These are phyloP conservation scores for Drosophila navojoa DNA, from an alignment of 1,140 invertebrate genomes.

Conservation along the genomic window DNA sequence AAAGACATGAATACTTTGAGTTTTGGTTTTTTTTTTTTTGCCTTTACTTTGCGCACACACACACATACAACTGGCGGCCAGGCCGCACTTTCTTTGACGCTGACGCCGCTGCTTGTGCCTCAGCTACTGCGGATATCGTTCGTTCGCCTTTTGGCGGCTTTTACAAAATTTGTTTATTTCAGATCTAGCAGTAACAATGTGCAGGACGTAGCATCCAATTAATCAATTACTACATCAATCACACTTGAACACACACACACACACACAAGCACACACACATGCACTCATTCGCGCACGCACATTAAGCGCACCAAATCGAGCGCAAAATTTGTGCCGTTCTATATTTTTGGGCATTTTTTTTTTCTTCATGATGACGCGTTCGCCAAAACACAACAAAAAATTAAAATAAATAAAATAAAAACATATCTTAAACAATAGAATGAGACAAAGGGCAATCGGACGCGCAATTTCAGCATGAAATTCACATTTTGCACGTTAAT, in stretches of 20 bases:
- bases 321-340: conserved; percentile 35
- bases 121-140: conserved; percentile 19
- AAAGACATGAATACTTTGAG: conserved; percentile 51
- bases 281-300: conserved; percentile 3
- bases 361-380: conserved; percentile 32
- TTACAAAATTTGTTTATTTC: conserved; percentile 59
- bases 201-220: conserved; percentile 22
- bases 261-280: conserved; percentile 3
- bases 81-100: conserved; percentile 65
- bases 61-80: conserved; percentile 25
- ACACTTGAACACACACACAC: conserved; percentile 5
- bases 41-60: conserved; percentile 49
- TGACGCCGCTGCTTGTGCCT: conserved; percentile 18
- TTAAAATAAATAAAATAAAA: conserved; percentile 4
- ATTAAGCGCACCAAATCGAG: conserved; percentile 20
- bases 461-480: conserved; percentile 13
- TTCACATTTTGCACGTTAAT: conserved; percentile 26
- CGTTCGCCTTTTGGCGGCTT: conserved; percentile 69
- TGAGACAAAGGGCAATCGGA: conserved; percentile 21
- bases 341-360: conserved; percentile 33
- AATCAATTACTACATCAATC: conserved; percentile 38
- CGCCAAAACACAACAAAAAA: conserved; percentile 29
- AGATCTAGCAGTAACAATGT: conserved; percentile 8
- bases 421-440: conserved; percentile 6
- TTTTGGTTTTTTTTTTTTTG: conserved; percentile 71